Evolutionary conservation across 1,140 invertebrate species (phyloP).

Genomic region (Zaprionus taronus): DNA sequence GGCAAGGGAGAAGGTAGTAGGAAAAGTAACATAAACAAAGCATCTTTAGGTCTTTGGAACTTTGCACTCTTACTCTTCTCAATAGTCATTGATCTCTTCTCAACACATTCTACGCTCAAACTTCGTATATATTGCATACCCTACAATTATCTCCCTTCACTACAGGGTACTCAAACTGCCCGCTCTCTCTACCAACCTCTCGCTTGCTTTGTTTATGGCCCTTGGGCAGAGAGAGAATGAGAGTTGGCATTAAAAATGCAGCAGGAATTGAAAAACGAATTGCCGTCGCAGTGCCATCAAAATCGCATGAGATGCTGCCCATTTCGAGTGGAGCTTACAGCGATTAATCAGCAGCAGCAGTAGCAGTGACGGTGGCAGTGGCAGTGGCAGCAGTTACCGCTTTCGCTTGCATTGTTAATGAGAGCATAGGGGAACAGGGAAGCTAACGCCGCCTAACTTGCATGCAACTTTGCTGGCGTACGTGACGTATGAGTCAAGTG

Average conservation of each 20-base stretch:
- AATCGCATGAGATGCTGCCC: conserved; percentile 61
- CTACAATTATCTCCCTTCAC: background rate
- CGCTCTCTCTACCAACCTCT: background rate
- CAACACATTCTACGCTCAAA: background rate
- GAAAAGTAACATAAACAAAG: background rate
- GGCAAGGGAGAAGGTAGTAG: background rate
- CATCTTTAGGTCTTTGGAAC: background rate
- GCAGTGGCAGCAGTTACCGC: background rate
- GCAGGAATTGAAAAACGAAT: conserved; percentile 75
- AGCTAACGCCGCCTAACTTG: background rate
- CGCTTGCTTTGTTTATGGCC: conserved; percentile 26
- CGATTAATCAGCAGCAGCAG: conserved; percentile 60
- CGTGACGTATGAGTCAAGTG: conserved; percentile 71
- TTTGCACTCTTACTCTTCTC: background rate
- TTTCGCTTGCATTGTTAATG: conserved; percentile 31
- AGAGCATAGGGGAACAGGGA: background rate
- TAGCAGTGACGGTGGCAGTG: background rate
- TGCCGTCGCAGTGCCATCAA: conserved; percentile 67
- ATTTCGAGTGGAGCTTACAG: conserved; percentile 20
- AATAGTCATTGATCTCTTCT: background rate
- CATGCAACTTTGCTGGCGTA: conserved; percentile 36
- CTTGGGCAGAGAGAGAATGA: background rate
- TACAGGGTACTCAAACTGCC: conserved; percentile 11
- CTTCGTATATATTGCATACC: background rate
- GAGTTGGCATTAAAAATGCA: conserved; percentile 69